Evolutionary conservation across 2,797 vertebrate species (phyloP).

Genomic region (Myiotriccus ornatus): DNA sequence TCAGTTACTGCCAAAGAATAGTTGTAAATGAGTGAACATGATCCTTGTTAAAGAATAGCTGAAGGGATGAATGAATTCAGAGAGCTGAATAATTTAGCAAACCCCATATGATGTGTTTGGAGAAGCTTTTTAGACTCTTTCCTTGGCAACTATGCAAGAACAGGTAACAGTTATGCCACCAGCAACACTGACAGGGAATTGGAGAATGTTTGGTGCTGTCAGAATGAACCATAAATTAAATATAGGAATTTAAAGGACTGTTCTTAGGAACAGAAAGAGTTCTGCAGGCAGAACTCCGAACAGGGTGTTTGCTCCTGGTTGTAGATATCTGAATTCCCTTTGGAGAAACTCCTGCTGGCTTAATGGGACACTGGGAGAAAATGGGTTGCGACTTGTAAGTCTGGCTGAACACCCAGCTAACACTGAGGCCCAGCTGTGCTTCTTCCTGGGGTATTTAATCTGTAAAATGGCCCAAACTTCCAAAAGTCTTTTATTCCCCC

Average conservation of each 20-base stretch:
- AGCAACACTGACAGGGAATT: background rate
- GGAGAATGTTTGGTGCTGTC: background rate
- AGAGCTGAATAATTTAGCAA: background rate
- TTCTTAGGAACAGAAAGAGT: background rate
- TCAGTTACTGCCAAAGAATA: background rate
- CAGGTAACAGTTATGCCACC: background rate
- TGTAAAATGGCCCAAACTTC: background rate
- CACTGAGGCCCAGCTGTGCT: background rate
- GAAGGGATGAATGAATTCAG: background rate
- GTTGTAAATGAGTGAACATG: background rate
- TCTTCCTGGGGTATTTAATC: background rate
- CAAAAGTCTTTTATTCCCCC: background rate
- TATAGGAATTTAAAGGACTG: background rate
- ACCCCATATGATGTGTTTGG: background rate
- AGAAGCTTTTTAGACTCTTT: background rate
- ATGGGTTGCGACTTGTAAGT: background rate
- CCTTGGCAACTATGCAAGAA: background rate
- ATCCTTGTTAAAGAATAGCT: background rate
- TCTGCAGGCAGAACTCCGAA: background rate
- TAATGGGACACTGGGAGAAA: background rate
- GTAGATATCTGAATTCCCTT: background rate
- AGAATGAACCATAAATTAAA: background rate
- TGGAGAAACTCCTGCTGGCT: background rate
- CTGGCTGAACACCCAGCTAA: background rate
- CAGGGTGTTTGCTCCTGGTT: background rate